Percentiles rank a stretch among this genome's conserved stretches.
phyloP scores from a whole-genome alignment of 2,888 invertebrate genomes.

The Pyrrhia umbra region DNA sequence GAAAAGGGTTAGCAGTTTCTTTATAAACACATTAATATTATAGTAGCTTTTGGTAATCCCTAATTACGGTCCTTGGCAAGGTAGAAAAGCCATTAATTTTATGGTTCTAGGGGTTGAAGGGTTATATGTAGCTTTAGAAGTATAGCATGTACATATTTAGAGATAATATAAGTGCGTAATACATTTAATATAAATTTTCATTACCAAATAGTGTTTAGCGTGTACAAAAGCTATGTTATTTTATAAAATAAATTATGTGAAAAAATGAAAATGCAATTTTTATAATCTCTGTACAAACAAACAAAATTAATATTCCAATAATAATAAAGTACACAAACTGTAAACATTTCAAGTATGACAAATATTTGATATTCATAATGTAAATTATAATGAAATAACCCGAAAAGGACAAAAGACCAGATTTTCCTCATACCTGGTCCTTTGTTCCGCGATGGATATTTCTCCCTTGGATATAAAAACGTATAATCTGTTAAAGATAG shows the following conservation, averaged over 20 bases:
- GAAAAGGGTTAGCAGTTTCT: background rate
- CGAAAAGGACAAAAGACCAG: slow-evolving; percentile 18
- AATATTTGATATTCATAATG: background rate
- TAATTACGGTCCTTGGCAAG: background rate
- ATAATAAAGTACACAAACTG: background rate
- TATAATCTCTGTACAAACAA: too few relatives aligned
- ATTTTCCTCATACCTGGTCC: slow-evolving; percentile 3
- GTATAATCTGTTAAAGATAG: slow-evolving; percentile 30
- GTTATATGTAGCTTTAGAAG: background rate
- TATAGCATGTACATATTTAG: background rate
- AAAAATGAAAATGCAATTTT: too few relatives aligned
- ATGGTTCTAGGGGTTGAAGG: background rate
- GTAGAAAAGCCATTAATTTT: background rate
- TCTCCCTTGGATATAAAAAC: slow-evolving; percentile 8
- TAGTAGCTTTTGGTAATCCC: background rate
- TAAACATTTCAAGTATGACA: background rate
- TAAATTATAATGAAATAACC: slow-evolving; percentile 1
- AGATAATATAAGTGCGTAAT: background rate
- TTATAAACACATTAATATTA: background rate
- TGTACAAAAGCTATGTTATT: too few relatives aligned
- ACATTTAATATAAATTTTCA: background rate
- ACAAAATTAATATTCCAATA: background rate
- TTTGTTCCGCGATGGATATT: slow-evolving; percentile 18
- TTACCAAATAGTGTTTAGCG: background rate
- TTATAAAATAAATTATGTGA: too few relatives aligned